Base-by-base conservation (phyloP, 2,888 invertebrate genomes). In the Nemoura dubitans region DNA sequence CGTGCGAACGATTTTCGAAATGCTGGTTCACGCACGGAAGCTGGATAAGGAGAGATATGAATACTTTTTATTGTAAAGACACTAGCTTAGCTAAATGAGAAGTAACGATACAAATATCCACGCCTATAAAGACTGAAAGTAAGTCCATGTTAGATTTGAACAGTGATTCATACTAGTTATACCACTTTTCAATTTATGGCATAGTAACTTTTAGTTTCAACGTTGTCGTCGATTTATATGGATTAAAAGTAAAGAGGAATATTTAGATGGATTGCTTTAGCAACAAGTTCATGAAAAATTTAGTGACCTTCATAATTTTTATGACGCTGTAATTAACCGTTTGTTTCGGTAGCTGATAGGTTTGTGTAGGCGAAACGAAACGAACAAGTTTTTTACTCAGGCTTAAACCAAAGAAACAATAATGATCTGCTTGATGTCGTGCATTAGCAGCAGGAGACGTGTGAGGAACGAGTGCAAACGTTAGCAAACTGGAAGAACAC, bases 351-450 rank as follows among this genome's bases (percentile, higher is more conserved):
- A 59, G 59, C 59, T 14, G 21, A 1, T 59, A 59, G 59, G 59
- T 59, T 59, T 59, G 59, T 21, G 59, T 59, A 59, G 59, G 59
- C 59, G 59, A 59, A 21, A 59, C 59, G 59, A 59, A 59, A 21
- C 21, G 59, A 59, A 21, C 59, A 59, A 59, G 21, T 85, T 84
- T 86, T 83, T 81, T 87, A 85, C 86, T 87, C 84, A 87, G 78
- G 86, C 87, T 87, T 87, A 85, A 86, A 87, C 87, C 87, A 87
- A 87, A 87, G 86, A 86, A 76, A 16, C n/a, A 27, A 25, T n/a
- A 27, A 59, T 59, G 76, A 84, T 76, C 76, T 42, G 25, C 27
- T 76, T 26, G 26, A 84, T 84, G 84, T 84, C 59, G 84, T 84
- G 28, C 16, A 59, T 84, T n/a, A 84, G 59, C 43, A 28, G 29